These are phyloP conservation scores for Yponomeuta cagnagella DNA, from an alignment of 2,888 invertebrate species.

Conservation along the genomic window DNA sequence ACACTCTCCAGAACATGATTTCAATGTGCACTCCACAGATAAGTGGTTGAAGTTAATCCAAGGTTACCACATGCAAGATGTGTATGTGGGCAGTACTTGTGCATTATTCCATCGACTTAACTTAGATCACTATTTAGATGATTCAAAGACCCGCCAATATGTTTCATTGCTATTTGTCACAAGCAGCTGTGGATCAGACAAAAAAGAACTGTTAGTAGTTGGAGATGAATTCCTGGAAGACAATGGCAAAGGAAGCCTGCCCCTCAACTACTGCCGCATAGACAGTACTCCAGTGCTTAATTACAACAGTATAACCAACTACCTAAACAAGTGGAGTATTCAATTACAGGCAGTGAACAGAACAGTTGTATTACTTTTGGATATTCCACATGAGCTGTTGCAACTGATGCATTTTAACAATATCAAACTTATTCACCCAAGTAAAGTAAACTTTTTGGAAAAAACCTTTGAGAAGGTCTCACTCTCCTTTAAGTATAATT, in stretches of 20 bases:
- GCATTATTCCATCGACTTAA: slow-evolving; percentile 31
- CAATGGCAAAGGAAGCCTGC: slow-evolving; percentile 27
- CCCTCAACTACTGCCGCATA: slow-evolving; percentile 32
- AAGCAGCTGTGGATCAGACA: slow-evolving; percentile 31
- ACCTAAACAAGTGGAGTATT: slow-evolving; percentile 34
- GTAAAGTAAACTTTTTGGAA: slow-evolving; percentile 27
- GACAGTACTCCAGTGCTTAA: slow-evolving; percentile 27
- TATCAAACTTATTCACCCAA: slow-evolving; percentile 29
- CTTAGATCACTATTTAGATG: slow-evolving; percentile 28
- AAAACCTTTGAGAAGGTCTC: slow-evolving; percentile 30
- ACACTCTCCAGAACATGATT: slow-evolving; percentile 25
- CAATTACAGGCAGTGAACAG: slow-evolving; percentile 27
- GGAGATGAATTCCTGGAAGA: slow-evolving; percentile 30
- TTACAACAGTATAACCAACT: slow-evolving; percentile 26
- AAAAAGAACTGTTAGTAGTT: slow-evolving; percentile 30
- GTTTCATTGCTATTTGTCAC: slow-evolving; percentile 33
- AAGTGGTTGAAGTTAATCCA: slow-evolving; percentile 31
- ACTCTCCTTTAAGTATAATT: slow-evolving; percentile 37
- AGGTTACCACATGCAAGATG: slow-evolving; percentile 24
- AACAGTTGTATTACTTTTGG: slow-evolving; percentile 28
- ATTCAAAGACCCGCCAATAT: slow-evolving; percentile 27
- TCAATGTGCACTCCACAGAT: slow-evolving; percentile 17
- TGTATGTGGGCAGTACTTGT: slow-evolving; percentile 34
- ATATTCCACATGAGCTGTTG: slow-evolving; percentile 28
- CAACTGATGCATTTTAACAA: slow-evolving; percentile 27